Evolutionary conservation across 1,140 invertebrate species (phyloP), one percentile per base, ranked within the genome.

Genomic region (Phocides pigmalion): DNA sequence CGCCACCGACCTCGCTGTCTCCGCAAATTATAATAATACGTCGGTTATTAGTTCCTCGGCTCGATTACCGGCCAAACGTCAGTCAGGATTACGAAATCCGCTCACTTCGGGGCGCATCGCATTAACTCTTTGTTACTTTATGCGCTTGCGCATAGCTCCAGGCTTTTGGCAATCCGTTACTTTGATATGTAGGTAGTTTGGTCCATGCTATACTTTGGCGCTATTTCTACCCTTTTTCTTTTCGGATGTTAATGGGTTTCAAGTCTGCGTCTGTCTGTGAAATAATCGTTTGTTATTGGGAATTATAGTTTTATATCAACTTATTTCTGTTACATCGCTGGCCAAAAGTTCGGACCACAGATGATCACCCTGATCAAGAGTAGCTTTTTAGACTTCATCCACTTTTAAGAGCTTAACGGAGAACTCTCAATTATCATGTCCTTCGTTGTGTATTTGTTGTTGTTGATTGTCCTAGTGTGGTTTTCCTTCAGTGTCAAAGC

Each of bases 41-140:
- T 32, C 22, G 14, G 22, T 44, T 58, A 47, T 59, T 47, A 47
- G 22, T 19, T 15, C 42, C 56, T 15, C 42, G 44, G 25, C 16
- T 59, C 56, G 56, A 59, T 59, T 47, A 59, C 56, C 35, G 12
- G 11, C 9, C 28, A 37, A 47, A 59, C 56, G 56, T 59, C 56
- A 59, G n/a, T 59, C 56, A 59, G 44, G 56, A 59, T 59, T 59
- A 59, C 42, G 56, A 47, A 59, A 47, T 59, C 41, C 42, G 41
- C 56, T 47, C 42, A 59, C 56, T 22, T 47, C 20, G 25, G 22
- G n/a, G 32, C 28, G 25, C 44, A 32, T 32, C 56, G 28, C 12
- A 47, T 47, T 59, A 47, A 28, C 16, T 19, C 56, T 32, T 59
- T 35, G 42, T 58, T 46, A 41, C 41, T 58, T 32, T 32, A 46